These are phyloP conservation scores for Micropoecilia bifurca DNA, from an alignment of 2,797 vertebrate genomes.

Conservation along the genomic window DNA sequence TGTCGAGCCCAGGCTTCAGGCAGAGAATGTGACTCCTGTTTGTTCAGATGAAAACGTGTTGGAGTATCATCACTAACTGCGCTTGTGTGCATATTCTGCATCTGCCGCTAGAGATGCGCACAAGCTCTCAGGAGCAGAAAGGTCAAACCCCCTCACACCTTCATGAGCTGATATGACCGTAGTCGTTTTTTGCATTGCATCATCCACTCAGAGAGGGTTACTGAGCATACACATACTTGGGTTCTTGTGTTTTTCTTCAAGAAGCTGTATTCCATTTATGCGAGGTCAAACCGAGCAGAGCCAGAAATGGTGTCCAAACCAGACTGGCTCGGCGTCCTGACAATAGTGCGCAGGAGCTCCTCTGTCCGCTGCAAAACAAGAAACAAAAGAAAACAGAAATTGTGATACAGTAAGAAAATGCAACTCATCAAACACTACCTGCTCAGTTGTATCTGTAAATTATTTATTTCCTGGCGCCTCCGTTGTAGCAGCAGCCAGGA, in stretches of 20 bases:
- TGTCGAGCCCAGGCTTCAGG: constrained; percentile 34
- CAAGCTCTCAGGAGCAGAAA: background rate
- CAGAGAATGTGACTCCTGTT: constrained; percentile 29
- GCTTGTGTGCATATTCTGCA: background rate
- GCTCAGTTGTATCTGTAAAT: constrained; percentile 35
- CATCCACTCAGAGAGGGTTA: constrained; percentile 59
- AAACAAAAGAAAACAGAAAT: background rate
- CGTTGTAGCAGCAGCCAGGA: constrained; percentile 28
- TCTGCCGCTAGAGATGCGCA: background rate
- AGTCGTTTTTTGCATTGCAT: background rate
- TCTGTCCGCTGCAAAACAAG: constrained; percentile 23
- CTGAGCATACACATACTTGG: constrained; percentile 66
- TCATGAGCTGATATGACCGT: background rate
- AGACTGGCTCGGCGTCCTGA: constrained; percentile 71
- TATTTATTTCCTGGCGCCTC: constrained; percentile 16
- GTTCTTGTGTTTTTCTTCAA: constrained; percentile 66
- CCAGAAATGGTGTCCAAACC: constrained; percentile 78
- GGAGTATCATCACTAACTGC: constrained; percentile 33
- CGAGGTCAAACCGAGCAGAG: constrained; percentile 75
- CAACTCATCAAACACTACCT: constrained; percentile 33
- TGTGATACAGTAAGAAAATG: constrained; percentile 37
- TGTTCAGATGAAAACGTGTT: background rate
- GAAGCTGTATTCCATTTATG: constrained; percentile 71
- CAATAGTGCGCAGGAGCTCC: constrained; percentile 58
- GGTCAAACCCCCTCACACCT: background rate